phyloP scores from a whole-genome alignment of 2,888 invertebrate species.

The Orthonychiurus folsomi region DNA sequence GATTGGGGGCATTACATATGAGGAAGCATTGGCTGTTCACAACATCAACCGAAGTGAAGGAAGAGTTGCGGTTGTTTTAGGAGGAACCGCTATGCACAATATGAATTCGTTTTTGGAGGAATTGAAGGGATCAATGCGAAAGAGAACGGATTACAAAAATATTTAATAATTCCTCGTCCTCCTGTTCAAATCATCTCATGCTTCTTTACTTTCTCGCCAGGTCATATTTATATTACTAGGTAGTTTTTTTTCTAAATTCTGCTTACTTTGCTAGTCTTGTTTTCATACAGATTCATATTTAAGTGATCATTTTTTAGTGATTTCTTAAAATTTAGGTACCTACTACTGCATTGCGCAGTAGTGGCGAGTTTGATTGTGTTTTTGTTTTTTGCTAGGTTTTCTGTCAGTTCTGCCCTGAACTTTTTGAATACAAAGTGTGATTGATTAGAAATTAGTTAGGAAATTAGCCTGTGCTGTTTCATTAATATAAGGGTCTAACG shows the following conservation, averaged over 20 bases:
- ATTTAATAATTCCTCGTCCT: no score
- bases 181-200: no score
- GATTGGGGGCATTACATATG: constrained; percentile 92
- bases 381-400: neutral
- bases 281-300: no score
- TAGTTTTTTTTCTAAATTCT: no score
- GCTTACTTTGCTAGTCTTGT: no score
- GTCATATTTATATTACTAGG: constrained; percentile 1
- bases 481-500: no score
- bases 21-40: constrained; percentile 81
- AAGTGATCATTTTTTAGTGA: no score
- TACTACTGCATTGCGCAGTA: no score
- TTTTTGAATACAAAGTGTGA: neutral
- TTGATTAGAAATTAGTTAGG: neutral
- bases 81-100: constrained; percentile 88
- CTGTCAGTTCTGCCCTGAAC: neutral
- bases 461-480: neutral
- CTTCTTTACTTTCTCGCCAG: no score
- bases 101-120: constrained; percentile 70
- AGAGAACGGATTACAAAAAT: neutral
- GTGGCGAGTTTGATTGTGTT: no score
- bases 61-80: constrained; percentile 67
- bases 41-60: constrained; percentile 65
- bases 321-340: no score
- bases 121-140: constrained; percentile 44